Evolutionary conservation across 2,888 invertebrate genomes (phyloP).

Genomic region (Heliconius aoede): DNA sequence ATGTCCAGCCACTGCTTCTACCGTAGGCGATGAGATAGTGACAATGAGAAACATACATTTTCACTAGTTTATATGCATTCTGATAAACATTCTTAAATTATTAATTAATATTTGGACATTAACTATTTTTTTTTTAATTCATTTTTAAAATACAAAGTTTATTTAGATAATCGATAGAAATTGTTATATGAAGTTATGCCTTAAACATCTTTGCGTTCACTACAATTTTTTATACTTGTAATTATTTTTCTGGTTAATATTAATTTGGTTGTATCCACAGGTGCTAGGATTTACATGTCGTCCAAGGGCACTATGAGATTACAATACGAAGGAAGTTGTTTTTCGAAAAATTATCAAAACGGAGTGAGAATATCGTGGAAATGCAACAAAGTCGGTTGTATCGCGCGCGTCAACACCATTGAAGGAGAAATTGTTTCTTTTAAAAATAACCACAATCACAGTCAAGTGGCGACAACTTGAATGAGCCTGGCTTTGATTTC

Average conservation of each 20-base stretch:
- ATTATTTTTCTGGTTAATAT: neutral
- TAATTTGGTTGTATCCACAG: slow-evolving; percentile 43
- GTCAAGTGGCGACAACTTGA: neutral
- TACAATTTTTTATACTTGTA: neutral
- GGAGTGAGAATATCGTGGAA: slow-evolving; percentile 63
- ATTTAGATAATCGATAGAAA: neutral
- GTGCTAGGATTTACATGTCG: slow-evolving; percentile 53
- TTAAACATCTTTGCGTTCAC: neutral
- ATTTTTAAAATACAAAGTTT: neutral
- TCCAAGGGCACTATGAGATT: slow-evolving; percentile 60
- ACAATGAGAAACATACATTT: slow-evolving; percentile 32
- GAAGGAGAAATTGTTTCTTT: slow-evolving; percentile 54
- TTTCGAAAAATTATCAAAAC: slow-evolving; percentile 65
- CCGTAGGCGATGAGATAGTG: slow-evolving; percentile 33
- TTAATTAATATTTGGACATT: too few species aligned
- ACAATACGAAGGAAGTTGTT: slow-evolving; percentile 55
- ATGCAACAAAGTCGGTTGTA: slow-evolving; percentile 63
- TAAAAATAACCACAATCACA: slow-evolving; percentile 59
- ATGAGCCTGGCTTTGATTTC: neutral
- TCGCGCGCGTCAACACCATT: slow-evolving; percentile 60
- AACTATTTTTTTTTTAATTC: too few species aligned
- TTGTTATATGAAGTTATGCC: neutral
- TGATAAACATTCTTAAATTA: neutral
- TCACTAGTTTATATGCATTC: slow-evolving; percentile 7
- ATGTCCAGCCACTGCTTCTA: slow-evolving; percentile 44